Conservation (phyloP, 2,888 invertebrate genomes). For the Xylota segnis region DNA sequence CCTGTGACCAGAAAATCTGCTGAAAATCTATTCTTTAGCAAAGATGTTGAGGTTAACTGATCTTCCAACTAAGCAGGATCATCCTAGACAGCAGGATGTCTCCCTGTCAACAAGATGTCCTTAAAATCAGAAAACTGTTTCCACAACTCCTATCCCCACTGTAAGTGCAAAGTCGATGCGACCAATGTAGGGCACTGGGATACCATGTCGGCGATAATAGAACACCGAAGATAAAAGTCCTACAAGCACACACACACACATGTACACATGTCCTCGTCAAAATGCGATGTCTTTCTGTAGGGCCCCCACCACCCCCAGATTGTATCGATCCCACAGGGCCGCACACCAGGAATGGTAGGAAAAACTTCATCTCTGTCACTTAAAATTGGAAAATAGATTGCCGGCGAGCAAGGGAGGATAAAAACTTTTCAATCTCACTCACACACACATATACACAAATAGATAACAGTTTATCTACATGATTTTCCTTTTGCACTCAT, state of each 20-base stretch:
- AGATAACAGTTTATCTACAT: slow-evolving; percentile 37
- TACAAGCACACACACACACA: slow-evolving; percentile 38
- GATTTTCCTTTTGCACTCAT: slow-evolving; percentile 63
- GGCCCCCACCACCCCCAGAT: background rate
- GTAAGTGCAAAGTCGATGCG: slow-evolving; percentile 6
- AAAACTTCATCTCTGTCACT: slow-evolving; percentile 63
- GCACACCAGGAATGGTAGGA: slow-evolving; percentile 16
- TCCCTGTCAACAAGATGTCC: background rate
- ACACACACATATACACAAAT: background rate
- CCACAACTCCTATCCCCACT: background rate
- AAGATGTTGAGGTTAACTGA: no score
- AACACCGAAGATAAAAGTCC: slow-evolving; percentile 48
- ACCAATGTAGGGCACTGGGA: slow-evolving; percentile 45
- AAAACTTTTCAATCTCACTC: slow-evolving; percentile 31
- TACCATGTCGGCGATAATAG: slow-evolving; percentile 20
- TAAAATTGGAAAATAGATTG: slow-evolving; percentile 60
- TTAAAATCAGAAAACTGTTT: background rate
- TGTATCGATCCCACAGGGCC: slow-evolving; percentile 38
- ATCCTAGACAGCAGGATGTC: no score
- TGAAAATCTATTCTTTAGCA: no score
- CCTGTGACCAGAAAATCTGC: no score
- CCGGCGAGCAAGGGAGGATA: slow-evolving; percentile 14
- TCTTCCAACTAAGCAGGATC: no score
- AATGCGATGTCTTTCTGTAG: slow-evolving; percentile 9
- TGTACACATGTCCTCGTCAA: slow-evolving; percentile 14